phyloP scores from a whole-genome alignment of 35 echinoderm and acorn worm genomes.

The Hemicentrotus pulcherrimus region DNA sequence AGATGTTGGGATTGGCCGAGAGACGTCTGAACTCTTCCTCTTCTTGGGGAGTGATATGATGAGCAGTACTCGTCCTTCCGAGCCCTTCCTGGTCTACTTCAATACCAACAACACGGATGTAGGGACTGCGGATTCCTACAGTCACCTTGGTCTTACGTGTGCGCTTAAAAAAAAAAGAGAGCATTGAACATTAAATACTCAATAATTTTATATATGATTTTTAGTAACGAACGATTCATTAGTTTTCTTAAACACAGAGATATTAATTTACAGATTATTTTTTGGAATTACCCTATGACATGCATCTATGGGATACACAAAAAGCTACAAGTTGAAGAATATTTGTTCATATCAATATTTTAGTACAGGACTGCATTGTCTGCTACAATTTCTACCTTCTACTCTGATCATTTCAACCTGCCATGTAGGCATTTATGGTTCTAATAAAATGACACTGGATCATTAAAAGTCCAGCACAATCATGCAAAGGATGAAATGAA shows the following conservation, averaged over 20 bases:
- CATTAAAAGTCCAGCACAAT: neutral
- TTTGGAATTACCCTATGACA: neutral
- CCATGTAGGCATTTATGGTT: neutral
- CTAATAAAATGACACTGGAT: neutral
- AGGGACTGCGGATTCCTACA: constrained; percentile 81
- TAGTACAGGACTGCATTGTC: neutral
- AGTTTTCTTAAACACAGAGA: neutral
- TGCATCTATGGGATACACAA: neutral
- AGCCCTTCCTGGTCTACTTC: constrained; percentile 85
- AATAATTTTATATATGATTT: neutral
- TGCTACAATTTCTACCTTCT: neutral
- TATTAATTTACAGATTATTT: neutral
- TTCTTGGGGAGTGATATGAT: constrained; percentile 78
- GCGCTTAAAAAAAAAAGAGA: constrained; percentile 55
- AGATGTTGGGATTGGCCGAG: constrained; percentile 82
- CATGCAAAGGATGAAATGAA: neutral
- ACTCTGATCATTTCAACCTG: neutral
- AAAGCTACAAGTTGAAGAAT: neutral
- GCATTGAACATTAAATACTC: neutral
- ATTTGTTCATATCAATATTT: neutral
- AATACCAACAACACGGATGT: constrained; percentile 85
- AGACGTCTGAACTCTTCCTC: constrained; percentile 95
- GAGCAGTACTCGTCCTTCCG: constrained; percentile 71
- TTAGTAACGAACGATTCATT: neutral
- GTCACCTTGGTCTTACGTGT: constrained; percentile 78